A percentile compares a stretch with the other conserved stretches of the same genome.
Conservation (phyloP, 2,888 invertebrate species). For the Charanyca ferruginea region DNA sequence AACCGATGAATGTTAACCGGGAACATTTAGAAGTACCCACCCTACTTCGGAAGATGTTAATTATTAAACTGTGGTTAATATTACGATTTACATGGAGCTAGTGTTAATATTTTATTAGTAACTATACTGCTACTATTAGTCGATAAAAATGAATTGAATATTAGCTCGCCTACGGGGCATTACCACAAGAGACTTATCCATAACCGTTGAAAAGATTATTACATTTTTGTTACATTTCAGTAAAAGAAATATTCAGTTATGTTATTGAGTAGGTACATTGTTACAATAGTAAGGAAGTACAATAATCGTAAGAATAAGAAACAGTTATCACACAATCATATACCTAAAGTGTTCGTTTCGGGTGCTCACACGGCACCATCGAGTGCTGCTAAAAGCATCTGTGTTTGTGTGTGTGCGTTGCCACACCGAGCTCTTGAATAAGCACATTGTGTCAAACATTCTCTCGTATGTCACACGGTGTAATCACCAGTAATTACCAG, state of each 20-base stretch:
- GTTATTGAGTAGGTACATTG: slow-evolving; percentile 33
- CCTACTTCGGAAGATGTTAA: slow-evolving; percentile 51
- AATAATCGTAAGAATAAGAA: slow-evolving; percentile 19
- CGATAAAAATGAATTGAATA: slow-evolving; percentile 56
- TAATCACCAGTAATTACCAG: slow-evolving; percentile 43
- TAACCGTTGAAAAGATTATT: slow-evolving; percentile 60
- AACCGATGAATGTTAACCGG: slow-evolving; percentile 39
- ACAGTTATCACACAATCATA: slow-evolving; percentile 36
- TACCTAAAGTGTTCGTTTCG: slow-evolving; percentile 42
- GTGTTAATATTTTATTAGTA: slow-evolving; percentile 73
- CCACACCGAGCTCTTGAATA: slow-evolving; percentile 60
- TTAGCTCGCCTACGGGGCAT: slow-evolving; percentile 55
- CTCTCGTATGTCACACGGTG: slow-evolving; percentile 66
- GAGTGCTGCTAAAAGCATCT: slow-evolving; percentile 73
- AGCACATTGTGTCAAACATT: slow-evolving; percentile 68
- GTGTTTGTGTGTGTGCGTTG: slow-evolving; percentile 62
- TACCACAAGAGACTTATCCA: slow-evolving; percentile 64
- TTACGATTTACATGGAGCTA: slow-evolving; percentile 75
- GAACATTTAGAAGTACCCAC: slow-evolving; percentile 63
- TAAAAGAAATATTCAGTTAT: slow-evolving; percentile 40
- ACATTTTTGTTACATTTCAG: slow-evolving; percentile 46
- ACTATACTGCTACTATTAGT: slow-evolving; percentile 67
- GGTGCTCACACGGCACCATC: slow-evolving; percentile 59
- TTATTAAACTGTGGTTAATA: slow-evolving; percentile 66
- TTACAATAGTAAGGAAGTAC: slow-evolving; percentile 23